phyloP scores from a whole-genome alignment of 2,797 vertebrate genomes.

The Hyperoplus lanceolatus region DNA sequence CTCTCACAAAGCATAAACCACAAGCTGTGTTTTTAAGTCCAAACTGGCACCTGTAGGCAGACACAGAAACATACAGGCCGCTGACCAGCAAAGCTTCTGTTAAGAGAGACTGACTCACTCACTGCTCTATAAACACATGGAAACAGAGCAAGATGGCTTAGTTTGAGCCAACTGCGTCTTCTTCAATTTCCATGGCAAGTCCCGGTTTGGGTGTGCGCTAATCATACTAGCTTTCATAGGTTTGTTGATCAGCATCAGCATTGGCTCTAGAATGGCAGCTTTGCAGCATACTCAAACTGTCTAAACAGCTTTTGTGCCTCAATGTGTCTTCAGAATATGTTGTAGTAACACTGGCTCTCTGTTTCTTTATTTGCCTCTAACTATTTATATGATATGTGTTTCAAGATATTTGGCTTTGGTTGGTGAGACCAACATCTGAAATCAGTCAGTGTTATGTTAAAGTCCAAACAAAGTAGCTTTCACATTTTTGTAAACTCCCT shows the following conservation, averaged over 20 bases:
- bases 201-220: not conserved
- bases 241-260: not conserved
- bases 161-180: not conserved
- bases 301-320: not conserved
- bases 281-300: not conserved
- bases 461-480: not conserved
- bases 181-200: too few relatives aligned
- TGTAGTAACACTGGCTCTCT: not conserved
- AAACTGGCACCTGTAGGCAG: not conserved
- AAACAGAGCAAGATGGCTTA: not conserved
- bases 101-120: not conserved
- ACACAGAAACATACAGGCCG: not conserved
- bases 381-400: not conserved
- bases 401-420: not conserved
- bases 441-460: not conserved
- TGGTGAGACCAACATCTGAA: too few relatives aligned
- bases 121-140: not conserved
- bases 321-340: not conserved
- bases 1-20: conserved; percentile 19
- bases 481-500: too few relatives aligned
- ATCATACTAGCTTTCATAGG: not conserved
- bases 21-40: conserved; percentile 23
- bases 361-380: not conserved
- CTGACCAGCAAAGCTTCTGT: conserved; percentile 9
- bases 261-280: not conserved